Evolutionary conservation across 2,888 invertebrate species (phyloP).

Genomic region (Smittia aterrima): DNA sequence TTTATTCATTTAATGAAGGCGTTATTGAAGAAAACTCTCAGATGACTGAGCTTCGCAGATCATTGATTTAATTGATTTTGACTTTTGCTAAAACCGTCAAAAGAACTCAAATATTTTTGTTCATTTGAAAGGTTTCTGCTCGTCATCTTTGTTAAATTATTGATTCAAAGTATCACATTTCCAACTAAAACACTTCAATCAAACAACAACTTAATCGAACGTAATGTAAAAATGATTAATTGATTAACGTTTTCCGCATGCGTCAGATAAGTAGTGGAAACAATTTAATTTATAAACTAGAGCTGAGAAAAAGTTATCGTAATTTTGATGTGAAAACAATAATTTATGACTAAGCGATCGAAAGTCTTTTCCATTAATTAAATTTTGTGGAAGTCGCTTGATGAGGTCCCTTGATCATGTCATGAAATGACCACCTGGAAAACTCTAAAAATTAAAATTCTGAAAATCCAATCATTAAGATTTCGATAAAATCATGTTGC

Average conservation of each 20-base stretch:
- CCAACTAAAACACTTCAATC: no score
- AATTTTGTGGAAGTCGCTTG: not conserved
- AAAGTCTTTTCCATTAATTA: slow-evolving; percentile 13
- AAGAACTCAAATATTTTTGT: no score
- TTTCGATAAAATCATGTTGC: not conserved
- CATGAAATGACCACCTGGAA: not conserved
- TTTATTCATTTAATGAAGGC: no score
- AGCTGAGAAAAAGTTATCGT: not conserved
- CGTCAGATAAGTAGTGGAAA: not conserved
- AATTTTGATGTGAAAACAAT: not conserved
- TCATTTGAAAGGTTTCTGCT: no score
- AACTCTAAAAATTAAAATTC: no score
- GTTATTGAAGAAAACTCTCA: no score
- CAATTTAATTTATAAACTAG: not conserved
- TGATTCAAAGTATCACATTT: no score
- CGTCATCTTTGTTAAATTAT: no score
- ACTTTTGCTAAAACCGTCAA: no score
- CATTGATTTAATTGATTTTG: no score
- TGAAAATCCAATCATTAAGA: no score
- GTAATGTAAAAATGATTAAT: slow-evolving; percentile 8
- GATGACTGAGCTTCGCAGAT: no score
- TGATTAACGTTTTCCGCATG: not conserved
- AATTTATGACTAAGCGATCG: not conserved
- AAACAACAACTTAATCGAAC: not conserved
- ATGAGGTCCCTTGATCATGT: not conserved